Conservation (phyloP, 2,113 vertebrate species). For the Psilopsiagon aurifrons region DNA sequence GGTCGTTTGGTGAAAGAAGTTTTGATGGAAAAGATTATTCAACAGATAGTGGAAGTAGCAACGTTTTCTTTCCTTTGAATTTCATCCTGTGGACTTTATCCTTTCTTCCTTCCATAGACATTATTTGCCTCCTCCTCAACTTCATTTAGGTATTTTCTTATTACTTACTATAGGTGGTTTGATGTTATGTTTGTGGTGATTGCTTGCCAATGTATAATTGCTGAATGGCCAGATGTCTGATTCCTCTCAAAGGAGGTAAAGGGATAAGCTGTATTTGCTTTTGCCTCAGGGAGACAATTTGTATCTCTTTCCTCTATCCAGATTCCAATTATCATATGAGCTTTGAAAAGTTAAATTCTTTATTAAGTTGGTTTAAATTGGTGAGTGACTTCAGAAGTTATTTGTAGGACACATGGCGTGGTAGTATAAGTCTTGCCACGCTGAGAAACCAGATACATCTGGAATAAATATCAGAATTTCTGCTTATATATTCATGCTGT, state of each 20-base stretch:
- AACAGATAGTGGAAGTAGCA: background rate
- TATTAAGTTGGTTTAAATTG: background rate
- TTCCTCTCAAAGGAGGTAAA: background rate
- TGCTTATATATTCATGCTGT: background rate
- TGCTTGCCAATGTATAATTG: background rate
- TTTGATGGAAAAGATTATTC: background rate
- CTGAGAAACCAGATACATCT: constrained; percentile 21
- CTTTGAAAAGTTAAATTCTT: background rate
- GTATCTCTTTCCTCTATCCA: background rate
- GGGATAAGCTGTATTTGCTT: background rate
- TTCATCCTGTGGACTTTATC: background rate
- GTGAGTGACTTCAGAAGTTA: background rate
- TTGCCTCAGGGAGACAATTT: background rate
- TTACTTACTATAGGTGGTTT: background rate
- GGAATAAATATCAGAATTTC: constrained; percentile 20
- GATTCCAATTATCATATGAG: background rate
- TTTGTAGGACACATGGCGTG: background rate
- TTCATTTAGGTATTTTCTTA: background rate
- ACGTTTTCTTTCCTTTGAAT: background rate
- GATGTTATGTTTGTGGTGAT: background rate
- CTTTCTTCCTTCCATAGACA: background rate
- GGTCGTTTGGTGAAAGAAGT: background rate
- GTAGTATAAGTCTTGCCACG: background rate
- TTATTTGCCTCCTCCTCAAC: background rate
- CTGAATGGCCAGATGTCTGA: background rate